A percentile compares a stretch with the other conserved stretches of the same genome.
Conservation (phyloP, 2,797 vertebrate species). For the Cynopterus sphinx region DNA sequence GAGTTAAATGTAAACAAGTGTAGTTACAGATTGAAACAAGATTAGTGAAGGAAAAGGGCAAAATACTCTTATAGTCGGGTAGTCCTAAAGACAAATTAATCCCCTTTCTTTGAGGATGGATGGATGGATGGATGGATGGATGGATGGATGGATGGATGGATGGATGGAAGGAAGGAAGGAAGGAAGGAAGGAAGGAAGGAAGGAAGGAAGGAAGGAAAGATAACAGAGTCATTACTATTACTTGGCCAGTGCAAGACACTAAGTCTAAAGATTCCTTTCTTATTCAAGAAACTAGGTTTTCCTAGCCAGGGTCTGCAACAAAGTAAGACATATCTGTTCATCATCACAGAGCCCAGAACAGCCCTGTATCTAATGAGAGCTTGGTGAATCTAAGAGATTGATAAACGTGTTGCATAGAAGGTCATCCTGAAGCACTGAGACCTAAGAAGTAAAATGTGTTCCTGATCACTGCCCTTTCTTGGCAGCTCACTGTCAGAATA, state of each 20-base stretch:
- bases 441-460: background rate
- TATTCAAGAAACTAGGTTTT: background rate
- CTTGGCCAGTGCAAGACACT: background rate
- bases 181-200: background rate
- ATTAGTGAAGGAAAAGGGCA: background rate
- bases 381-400: background rate
- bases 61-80: background rate
- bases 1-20: background rate
- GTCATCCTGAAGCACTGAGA: background rate
- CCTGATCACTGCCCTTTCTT: background rate
- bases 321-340: background rate
- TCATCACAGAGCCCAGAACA: background rate
- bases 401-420: background rate
- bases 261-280: background rate
- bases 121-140: background rate
- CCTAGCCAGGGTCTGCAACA: background rate
- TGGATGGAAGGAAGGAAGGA: background rate
- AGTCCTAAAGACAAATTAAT: background rate
- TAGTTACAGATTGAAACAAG: constrained; percentile 7
- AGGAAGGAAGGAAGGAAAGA: background rate
- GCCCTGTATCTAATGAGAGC: background rate
- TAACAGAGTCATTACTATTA: background rate
- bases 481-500: background rate
- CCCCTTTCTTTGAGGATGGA: background rate
- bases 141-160: background rate